Conservation (phyloP, 1,140 invertebrate species). For the Colletes gigas region DNA sequence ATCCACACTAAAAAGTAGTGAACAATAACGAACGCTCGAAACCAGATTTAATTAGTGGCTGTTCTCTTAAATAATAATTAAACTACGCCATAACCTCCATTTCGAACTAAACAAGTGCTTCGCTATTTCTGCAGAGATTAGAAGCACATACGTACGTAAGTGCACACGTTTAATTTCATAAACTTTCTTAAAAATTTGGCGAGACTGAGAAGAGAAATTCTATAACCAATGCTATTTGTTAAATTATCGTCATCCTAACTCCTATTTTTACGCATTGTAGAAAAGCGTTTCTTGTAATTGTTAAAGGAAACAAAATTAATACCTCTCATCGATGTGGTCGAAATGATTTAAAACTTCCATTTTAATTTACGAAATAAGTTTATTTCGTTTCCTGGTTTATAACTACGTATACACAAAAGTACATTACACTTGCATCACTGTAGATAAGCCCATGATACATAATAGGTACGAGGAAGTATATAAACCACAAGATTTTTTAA, state of each 20-base stretch:
- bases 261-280: too few species aligned
- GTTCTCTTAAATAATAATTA: background rate
- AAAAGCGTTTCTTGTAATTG: background rate
- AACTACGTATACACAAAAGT: background rate
- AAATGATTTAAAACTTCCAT: slow-evolving; percentile 50
- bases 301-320: background rate
- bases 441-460: background rate
- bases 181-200: background rate
- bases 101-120: background rate
- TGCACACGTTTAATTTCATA: background rate
- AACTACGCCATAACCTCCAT: background rate
- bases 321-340: slow-evolving; percentile 50
- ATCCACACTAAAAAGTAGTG: slow-evolving; percentile 47
- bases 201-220: background rate
- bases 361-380: slow-evolving; percentile 19
- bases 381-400: background rate
- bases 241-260: background rate
- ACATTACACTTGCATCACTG: background rate
- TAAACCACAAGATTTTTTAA: background rate
- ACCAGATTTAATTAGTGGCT: background rate
- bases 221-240: background rate
- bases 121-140: background rate
- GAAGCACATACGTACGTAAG: background rate
- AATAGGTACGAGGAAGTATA: background rate
- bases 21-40: background rate